A percentile compares a stretch with the other conserved stretches of the same genome.
Evolutionary conservation across 2,888 invertebrate genomes (phyloP).

Genomic region (Sipha maydis): DNA sequence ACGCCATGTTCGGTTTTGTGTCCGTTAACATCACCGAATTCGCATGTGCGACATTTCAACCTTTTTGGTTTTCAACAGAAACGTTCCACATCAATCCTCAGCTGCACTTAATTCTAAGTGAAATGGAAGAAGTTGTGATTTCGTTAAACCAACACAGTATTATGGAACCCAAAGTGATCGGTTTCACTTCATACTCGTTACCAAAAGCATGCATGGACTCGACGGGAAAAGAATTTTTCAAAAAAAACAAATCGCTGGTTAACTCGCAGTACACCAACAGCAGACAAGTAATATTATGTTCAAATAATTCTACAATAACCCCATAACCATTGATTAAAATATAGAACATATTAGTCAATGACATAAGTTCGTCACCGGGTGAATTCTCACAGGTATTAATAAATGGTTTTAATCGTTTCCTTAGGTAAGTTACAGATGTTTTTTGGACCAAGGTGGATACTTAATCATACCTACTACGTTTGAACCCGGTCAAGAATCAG

Average conservation of each 20-base stretch:
- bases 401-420: neutral
- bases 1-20: neutral
- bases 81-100: constrained; percentile 95
- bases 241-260: constrained; percentile 84
- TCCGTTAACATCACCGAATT: too few relatives aligned
- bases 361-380: neutral
- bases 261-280: constrained; percentile 94
- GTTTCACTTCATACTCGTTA: constrained; percentile 85
- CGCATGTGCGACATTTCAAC: neutral
- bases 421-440: constrained; percentile 77
- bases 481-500: constrained; percentile 89
- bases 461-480: constrained; percentile 90
- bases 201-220: constrained; percentile 79
- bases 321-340: too few relatives aligned
- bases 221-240: constrained; percentile 83
- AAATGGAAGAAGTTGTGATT: constrained; percentile 84
- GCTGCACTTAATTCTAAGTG: constrained; percentile 80
- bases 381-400: neutral
- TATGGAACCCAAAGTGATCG: constrained; percentile 92
- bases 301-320: too few relatives aligned
- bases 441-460: constrained; percentile 83
- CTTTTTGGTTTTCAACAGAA: constrained; percentile 69
- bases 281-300: constrained; percentile 75
- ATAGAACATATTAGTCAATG: neutral
- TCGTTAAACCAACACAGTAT: constrained; percentile 90